Conservation (phyloP, 2,797 vertebrate species). For the Megalops cyprinoides region DNA sequence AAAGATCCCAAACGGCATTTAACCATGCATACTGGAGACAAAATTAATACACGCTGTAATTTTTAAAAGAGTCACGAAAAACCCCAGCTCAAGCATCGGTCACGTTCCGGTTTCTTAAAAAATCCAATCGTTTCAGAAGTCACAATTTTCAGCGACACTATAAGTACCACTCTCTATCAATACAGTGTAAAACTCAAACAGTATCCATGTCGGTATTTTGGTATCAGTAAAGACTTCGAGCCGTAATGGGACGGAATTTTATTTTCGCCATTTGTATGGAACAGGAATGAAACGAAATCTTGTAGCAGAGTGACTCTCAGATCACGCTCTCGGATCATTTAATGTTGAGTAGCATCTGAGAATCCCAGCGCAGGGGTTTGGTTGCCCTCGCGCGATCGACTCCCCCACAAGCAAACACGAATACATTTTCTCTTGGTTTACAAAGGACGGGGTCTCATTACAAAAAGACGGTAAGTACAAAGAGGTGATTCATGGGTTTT, state of each 20-base stretch:
- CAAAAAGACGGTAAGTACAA: conserved; percentile 36
- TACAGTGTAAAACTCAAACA: not conserved
- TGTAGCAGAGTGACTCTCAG: not conserved
- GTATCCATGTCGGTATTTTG: conserved; percentile 2
- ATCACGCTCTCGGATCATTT: not conserved
- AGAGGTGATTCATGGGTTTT: conserved; percentile 34
- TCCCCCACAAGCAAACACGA: conserved; percentile 20
- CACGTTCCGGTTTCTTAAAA: not conserved
- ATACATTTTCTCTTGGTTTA: conserved; percentile 2
- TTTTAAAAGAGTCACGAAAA: not conserved
- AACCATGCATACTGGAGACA: not conserved
- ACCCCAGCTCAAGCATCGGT: not conserved
- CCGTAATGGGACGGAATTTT: not conserved
- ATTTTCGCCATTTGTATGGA: not conserved
- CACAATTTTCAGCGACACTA: conserved; percentile 5
- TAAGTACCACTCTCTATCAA: not conserved
- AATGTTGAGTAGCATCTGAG: not conserved
- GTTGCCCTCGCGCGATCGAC: conserved; percentile 17
- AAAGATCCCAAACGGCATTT: conserved; percentile 15
- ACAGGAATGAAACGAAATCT: conserved; percentile 2
- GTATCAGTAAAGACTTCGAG: not conserved
- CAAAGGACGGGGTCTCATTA: conserved; percentile 23
- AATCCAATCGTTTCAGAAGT: not conserved
- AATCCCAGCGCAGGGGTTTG: conserved; percentile 8
- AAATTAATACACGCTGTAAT: not conserved